These are phyloP conservation scores for Papilio xuthus DNA, from an alignment of 1,140 invertebrate species.

Conservation along the genomic window DNA sequence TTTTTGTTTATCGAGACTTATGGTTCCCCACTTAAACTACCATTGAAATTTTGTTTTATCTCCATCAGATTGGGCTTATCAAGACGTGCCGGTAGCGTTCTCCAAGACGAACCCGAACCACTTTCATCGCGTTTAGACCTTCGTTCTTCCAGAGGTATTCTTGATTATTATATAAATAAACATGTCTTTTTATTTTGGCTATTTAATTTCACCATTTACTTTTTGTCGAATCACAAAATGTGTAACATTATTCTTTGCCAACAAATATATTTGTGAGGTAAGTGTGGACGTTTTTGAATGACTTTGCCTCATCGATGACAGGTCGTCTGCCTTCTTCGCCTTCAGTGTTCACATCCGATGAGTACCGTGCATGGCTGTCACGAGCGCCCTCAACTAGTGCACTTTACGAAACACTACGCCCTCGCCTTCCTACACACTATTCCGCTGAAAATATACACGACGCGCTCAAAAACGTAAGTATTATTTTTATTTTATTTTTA, in stretches of 20 bases:
- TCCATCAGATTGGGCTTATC: slow-evolving; percentile 63
- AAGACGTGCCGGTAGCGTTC: slow-evolving; percentile 72
- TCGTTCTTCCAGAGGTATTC: slow-evolving; percentile 76
- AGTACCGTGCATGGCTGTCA: slow-evolving; percentile 94
- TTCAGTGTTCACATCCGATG: slow-evolving; percentile 93
- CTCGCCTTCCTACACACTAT: slow-evolving; percentile 84
- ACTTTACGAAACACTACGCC: slow-evolving; percentile 93
- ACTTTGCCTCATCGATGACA: slow-evolving; percentile 44
- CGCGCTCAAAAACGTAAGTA: slow-evolving; percentile 88
- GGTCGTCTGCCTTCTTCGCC: slow-evolving; percentile 74
- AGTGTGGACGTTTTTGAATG: slow-evolving; percentile 39
- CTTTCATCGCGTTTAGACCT: slow-evolving; percentile 75
- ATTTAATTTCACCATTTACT: slow-evolving; percentile 25
- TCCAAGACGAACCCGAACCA: slow-evolving; percentile 76
- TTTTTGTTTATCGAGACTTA: slow-evolving; percentile 11
- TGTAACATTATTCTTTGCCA: slow-evolving; percentile 14
- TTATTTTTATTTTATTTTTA: slow-evolving; percentile 24
- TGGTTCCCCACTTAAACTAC: background rate
- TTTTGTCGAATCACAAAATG: slow-evolving; percentile 25
- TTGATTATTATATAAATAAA: background rate
- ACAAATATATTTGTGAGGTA: slow-evolving; percentile 17
- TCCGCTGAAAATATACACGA: slow-evolving; percentile 94
- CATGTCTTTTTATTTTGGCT: slow-evolving; percentile 22
- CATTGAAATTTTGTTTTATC: slow-evolving; percentile 1
- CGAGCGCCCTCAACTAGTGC: slow-evolving; percentile 95